A percentile compares a stretch with the other conserved stretches of the same genome.
Conservation (phyloP, 2,797 vertebrate genomes). For the Microctenopoma steveboyesi region DNA sequence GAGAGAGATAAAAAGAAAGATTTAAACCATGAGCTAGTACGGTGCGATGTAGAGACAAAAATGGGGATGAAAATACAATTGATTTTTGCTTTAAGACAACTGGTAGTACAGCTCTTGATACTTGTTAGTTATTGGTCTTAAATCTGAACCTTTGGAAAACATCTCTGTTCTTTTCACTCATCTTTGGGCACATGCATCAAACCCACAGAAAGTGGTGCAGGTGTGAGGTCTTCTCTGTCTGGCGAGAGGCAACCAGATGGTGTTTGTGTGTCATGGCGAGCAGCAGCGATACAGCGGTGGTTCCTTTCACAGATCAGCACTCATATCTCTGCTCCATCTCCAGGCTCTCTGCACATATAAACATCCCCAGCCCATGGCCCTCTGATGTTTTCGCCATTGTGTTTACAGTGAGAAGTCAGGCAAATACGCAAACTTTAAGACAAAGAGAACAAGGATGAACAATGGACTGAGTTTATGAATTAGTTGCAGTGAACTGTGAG, state of each 20-base stretch:
- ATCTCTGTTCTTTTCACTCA: too few species aligned
- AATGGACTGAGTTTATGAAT: conserved; percentile 44
- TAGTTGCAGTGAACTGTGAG: conserved; percentile 3
- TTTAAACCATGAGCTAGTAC: not conserved
- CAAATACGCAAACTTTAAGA: conserved; percentile 78
- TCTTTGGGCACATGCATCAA: conserved; percentile 1
- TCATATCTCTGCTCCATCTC: conserved; percentile 82
- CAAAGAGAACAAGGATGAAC: conserved; percentile 70
- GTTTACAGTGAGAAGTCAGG: conserved; percentile 81
- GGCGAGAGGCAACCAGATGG: conserved; percentile 71
- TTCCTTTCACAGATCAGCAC: conserved; percentile 78
- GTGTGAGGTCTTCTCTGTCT: conserved; percentile 70
- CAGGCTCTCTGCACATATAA: conserved; percentile 78
- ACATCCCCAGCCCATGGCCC: conserved; percentile 75
- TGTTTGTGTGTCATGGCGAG: conserved; percentile 79
- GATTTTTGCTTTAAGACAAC: not conserved
- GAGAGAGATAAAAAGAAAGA: not conserved
- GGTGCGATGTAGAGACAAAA: conserved; percentile 1
- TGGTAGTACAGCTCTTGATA: not conserved
- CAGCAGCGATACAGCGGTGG: conserved; percentile 72
- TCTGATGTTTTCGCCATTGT: conserved; percentile 81
- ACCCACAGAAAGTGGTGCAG: conserved; percentile 48
- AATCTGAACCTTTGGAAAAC: not conserved
- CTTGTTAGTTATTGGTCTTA: not conserved
- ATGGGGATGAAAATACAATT: not conserved